These are phyloP conservation scores for Junonia oenone DNA, from an alignment of 2,888 invertebrate species.

Conservation along the genomic window DNA sequence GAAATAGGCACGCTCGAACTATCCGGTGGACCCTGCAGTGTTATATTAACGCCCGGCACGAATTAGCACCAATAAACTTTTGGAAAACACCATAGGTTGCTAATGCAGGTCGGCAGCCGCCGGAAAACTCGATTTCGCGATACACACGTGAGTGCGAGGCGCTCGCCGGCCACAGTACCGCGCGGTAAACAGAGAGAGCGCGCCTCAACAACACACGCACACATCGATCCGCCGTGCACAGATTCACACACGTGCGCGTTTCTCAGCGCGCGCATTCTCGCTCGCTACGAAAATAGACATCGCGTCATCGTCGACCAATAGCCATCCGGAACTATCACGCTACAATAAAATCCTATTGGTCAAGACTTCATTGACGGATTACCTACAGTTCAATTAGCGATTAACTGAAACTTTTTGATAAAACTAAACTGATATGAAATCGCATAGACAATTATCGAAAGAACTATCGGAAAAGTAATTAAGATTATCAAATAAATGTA, in stretches of 20 bases:
- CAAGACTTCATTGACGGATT: conserved; percentile 65
- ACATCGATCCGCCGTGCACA: conserved; percentile 37
- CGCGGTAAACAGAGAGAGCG: conserved; percentile 77
- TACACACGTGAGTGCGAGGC: conserved; percentile 82
- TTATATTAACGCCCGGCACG: conserved; percentile 54
- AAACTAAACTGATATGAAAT: conserved; percentile 68
- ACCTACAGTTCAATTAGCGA: conserved; percentile 70
- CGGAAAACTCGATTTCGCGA: conserved; percentile 65
- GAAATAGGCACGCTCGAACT: conserved; percentile 48
- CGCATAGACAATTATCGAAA: conserved; percentile 48
- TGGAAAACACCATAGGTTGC: conserved; percentile 65
- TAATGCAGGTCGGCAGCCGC: conserved; percentile 54
- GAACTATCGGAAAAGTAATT: conserved; percentile 38
- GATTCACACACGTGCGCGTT: conserved; percentile 38
- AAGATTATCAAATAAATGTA: conserved; percentile 17
- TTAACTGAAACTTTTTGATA: conserved; percentile 75
- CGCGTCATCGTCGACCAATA: conserved; percentile 63
- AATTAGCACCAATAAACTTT: conserved; percentile 62
- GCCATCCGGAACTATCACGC: conserved; percentile 48
- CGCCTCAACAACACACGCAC: conserved; percentile 70
- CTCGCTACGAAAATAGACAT: conserved; percentile 64
- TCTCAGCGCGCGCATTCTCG: conserved; percentile 61
- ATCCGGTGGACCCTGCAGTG: conserved; percentile 43
- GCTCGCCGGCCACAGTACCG: conserved; percentile 77
- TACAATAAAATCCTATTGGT: conserved; percentile 52